Conservation (phyloP, 1,140 invertebrate species). For the Aphelinus certus region DNA sequence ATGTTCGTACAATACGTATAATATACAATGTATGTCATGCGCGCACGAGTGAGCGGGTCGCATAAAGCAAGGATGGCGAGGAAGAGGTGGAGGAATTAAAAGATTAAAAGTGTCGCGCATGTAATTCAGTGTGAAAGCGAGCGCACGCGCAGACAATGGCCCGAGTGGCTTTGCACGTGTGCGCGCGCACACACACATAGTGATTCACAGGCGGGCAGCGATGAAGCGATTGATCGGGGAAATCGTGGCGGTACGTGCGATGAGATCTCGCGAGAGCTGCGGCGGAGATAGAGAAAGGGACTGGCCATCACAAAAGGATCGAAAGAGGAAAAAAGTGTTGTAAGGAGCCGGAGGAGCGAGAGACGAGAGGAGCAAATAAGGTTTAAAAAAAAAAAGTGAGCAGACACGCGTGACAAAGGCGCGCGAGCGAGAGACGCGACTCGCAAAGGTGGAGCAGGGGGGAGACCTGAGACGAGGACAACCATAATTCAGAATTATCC, state of each 20-base stretch:
- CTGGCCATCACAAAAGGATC: no score
- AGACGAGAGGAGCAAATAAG: conserved; percentile 18
- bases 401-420: conserved; percentile 49
- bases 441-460: conserved; percentile 45
- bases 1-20: not conserved
- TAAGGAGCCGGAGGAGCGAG: no score
- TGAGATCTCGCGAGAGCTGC: no score
- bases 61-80: no score
- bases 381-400: conserved; percentile 14
- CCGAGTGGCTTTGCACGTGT: not conserved
- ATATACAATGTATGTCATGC: no score
- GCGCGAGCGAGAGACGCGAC: conserved; percentile 30
- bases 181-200: no score
- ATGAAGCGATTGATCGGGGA: no score
- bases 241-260: no score
- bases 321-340: no score
- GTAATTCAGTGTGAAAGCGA: not conserved
- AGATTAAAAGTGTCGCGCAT: no score
- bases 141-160: not conserved
- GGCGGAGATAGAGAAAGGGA: no score
- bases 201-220: no score
- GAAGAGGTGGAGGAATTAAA: not conserved
- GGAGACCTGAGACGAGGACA: conserved; percentile 50
- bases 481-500: conserved; percentile 64
- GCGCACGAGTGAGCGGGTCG: not conserved